These are phyloP conservation scores for Danionella dracula DNA, from an alignment of 2,797 vertebrate species.

Conservation along the genomic window DNA sequence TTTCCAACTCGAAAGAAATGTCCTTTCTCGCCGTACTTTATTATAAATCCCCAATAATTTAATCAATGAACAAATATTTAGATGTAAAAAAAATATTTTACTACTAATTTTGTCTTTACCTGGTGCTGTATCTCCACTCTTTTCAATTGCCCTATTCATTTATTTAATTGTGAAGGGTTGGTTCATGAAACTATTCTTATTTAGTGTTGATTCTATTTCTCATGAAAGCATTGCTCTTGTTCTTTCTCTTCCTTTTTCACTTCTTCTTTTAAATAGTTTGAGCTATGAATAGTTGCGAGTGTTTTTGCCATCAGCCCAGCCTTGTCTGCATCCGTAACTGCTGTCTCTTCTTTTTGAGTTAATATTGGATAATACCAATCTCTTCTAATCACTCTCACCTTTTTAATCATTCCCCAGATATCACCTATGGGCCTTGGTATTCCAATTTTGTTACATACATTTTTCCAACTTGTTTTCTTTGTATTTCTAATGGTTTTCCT, in stretches of 20 bases:
- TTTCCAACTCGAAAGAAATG: neutral
- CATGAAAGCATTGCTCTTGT: neutral
- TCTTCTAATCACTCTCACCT: neutral
- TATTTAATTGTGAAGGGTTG: neutral
- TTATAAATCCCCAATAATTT: neutral
- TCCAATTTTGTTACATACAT: neutral
- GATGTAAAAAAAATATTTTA: neutral
- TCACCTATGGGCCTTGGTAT: neutral
- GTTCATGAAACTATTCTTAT: neutral
- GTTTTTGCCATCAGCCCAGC: neutral
- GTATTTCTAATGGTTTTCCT: neutral
- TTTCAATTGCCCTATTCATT: neutral
- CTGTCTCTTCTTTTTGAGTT: neutral
- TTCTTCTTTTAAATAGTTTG: neutral
- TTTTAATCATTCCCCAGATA: neutral
- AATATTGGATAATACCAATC: neutral
- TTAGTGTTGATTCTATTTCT: neutral
- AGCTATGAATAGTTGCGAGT: neutral
- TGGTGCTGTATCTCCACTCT: neutral
- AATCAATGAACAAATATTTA: too few relatives aligned
- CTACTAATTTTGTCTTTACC: neutral
- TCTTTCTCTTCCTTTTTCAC: neutral
- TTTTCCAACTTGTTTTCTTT: neutral
- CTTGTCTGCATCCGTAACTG: neutral
- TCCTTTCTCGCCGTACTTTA: neutral